Evolutionary conservation across 2,888 invertebrate species (phyloP).

Genomic region (Papilio demoleus): DNA sequence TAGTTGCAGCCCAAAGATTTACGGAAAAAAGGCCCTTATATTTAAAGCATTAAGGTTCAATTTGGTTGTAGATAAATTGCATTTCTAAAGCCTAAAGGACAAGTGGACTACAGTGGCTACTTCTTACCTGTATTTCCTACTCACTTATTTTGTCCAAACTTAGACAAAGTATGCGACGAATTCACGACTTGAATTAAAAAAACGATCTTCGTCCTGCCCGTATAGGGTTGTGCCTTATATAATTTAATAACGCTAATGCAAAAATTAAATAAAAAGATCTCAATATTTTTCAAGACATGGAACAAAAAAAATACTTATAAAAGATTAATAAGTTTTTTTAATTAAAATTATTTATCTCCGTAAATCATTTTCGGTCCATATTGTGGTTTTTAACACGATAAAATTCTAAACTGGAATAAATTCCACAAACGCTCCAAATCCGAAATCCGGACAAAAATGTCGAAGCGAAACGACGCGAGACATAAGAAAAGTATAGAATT

Average conservation of each 20-base stretch:
- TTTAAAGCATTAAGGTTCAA: not conserved
- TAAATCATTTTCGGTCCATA: slow-evolving; percentile 4
- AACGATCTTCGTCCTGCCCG: slow-evolving; percentile 49
- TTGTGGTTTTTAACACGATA: not conserved
- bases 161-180: slow-evolving; percentile 76
- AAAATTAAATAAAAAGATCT: no score
- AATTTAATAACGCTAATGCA: no score
- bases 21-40: slow-evolving; percentile 41
- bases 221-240: no score
- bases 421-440: slow-evolving; percentile 52
- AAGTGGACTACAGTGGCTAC: slow-evolving; percentile 58
- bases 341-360: no score
- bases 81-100: slow-evolving; percentile 61
- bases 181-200: slow-evolving; percentile 66
- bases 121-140: slow-evolving; percentile 72
- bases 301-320: no score
- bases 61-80: slow-evolving; percentile 45
- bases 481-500: slow-evolving; percentile 64
- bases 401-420: slow-evolving; percentile 40
- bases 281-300: no score
- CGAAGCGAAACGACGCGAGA: slow-evolving; percentile 44
- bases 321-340: no score
- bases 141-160: slow-evolving; percentile 79
- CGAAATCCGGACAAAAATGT: slow-evolving; percentile 52
- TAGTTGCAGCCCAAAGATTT: slow-evolving; percentile 2